Evolutionary conservation across 1,140 invertebrate genomes (phyloP), one percentile per base, ranked within the genome.

Genomic region (Aphis gossypii): DNA sequence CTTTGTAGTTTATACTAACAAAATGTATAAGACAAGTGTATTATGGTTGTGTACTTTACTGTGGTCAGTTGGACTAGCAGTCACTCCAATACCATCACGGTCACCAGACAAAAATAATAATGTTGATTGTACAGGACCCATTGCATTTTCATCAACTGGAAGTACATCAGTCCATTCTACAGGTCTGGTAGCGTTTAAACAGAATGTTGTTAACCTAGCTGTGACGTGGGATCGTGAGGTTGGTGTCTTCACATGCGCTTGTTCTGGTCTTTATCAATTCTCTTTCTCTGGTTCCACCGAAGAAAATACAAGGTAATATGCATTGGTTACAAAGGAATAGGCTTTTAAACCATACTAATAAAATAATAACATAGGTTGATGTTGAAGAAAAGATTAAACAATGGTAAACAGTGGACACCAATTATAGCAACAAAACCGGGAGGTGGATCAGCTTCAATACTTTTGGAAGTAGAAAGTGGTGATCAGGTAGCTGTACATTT

Each of bases 271-370:
- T 7, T 86, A 93, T n/a, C 92, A 93, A 41, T 93, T 93, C 86
- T 93, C 92, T 20, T 93, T 93, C 25, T 86, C 92, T 11, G 92
- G 76, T n/a, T 83, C n/a, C 35, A 93, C 92, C 23, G 92, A 93
- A 38, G 35, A 56, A 20, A 86, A 93, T 4, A 51, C 48, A 7
- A 93, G 48, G 92, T 93, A 93, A 93, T 9, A 51, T 25, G 1
- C 11, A 38, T 48, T 48, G 30, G 48, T 83, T 83, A 30, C 41
- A 91, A 76, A n/a, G 44, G 6, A 46, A 30, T 48, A 44, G 23
- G 23, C 11, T 35, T 51, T 87, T 87, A 46, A 89, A 89, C 35
- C 9, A 14, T 11, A 3, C 23, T 89, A 56, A 89, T 56, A 54
- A 38, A 41, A 54, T 23, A n/a, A 38, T n/a, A 54, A 54, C 11